phyloP scores from a whole-genome alignment of 2,797 vertebrate genomes.

The Avahi laniger region DNA sequence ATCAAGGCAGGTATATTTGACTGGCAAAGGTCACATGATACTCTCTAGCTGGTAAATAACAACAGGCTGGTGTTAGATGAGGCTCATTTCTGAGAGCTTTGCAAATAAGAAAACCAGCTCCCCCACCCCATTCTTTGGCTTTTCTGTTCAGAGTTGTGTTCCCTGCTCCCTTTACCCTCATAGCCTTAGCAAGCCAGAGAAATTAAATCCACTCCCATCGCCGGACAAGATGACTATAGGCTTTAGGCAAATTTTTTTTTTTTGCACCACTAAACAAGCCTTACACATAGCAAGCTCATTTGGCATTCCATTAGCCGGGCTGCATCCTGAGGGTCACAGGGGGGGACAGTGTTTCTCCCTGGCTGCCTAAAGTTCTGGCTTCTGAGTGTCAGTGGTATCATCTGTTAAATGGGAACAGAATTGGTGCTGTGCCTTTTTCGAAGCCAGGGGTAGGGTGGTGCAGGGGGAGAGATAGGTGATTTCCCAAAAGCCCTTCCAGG shows the following conservation, averaged over 20 bases:
- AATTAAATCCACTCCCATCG: background rate
- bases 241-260: background rate
- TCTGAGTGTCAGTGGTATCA: background rate
- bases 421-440: background rate
- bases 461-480: background rate
- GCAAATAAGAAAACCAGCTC: background rate
- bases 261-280: background rate
- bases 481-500: background rate
- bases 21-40: background rate
- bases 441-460: background rate
- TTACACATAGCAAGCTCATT: background rate
- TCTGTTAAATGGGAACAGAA: background rate
- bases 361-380: background rate
- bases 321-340: background rate
- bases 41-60: background rate
- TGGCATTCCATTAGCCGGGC: background rate
- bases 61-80: background rate
- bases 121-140: background rate
- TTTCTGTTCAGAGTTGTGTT: background rate
- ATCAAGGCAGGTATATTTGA: background rate
- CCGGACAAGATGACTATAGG: background rate
- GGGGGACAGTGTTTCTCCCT: background rate
- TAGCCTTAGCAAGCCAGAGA: background rate
- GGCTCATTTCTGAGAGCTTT: background rate
- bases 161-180: background rate